Conservation (phyloP, 1,140 invertebrate genomes). For the Oppia nitens region DNA sequence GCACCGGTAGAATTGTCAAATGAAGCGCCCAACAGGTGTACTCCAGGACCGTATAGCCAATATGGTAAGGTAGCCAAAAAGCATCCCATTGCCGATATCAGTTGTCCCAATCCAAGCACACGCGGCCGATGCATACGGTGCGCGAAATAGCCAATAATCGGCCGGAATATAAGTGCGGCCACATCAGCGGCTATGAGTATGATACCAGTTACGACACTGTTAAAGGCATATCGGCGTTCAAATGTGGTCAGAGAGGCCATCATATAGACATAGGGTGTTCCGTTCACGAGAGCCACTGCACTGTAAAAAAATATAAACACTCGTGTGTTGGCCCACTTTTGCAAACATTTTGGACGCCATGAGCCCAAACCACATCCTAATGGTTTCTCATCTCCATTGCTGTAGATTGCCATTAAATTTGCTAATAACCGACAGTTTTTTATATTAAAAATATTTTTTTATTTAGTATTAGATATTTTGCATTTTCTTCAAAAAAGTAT, state of each 20-base stretch:
- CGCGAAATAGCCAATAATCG: conserved; percentile 44
- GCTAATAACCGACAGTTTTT: no score
- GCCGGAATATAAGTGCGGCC: conserved; percentile 7
- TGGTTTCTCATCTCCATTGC: no score
- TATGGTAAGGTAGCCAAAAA: conserved; percentile 42
- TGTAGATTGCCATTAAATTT: no score
- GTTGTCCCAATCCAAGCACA: conserved; percentile 46
- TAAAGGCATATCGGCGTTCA: conserved; percentile 60
- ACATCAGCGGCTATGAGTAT: conserved; percentile 21
- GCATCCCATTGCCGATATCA: conserved; percentile 37
- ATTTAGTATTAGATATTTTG: no score
- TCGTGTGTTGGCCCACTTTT: background rate
- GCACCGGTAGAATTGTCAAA: background rate
- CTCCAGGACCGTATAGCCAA: conserved; percentile 41
- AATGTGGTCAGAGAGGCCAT: conserved; percentile 41
- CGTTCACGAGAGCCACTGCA: background rate
- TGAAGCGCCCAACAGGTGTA: background rate
- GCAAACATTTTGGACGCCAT: conserved; percentile 2
- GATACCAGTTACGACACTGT: conserved; percentile 49
- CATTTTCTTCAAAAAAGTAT: no score
- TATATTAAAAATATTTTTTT: no score
- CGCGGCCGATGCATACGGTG: conserved; percentile 43
- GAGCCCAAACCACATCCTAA: conserved; percentile 15
- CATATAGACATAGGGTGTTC: background rate
- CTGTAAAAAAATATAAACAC: background rate